Evolutionary conservation across 2,797 vertebrate species (phyloP), one percentile per base, ranked within the genome.

Genomic region (Mico argentatus): DNA sequence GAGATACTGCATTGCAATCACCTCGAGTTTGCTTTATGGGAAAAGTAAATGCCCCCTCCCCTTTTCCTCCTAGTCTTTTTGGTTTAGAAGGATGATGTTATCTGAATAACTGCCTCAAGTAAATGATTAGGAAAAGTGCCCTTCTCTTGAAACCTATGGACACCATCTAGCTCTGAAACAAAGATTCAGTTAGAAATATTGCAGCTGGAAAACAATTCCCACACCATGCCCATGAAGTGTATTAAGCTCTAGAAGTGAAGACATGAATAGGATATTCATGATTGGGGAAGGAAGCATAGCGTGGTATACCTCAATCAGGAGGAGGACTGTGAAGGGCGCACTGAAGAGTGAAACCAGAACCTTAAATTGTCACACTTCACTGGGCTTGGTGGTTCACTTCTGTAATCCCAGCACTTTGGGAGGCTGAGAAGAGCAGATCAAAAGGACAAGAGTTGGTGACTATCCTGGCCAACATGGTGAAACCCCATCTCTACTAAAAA

Each of bases 81-180:
- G 76, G 70, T 80, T 97, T 88, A 30, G 84, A 86, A 84, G 22
- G 88, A 94, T 57, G 57, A 48, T 24, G 0, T 22, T 36, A 72
- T 57, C 8, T 76, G 55, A 94, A 64, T 70, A 94, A 79, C 27
- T 44, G 36, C 36, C 39, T 27, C 44, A 59, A 77, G 75, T 67
- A 84, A 92, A 90, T 52, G 12, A 59, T 76, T 48, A 48, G 52
- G 75, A 55, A n/a, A 79, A 39, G 44, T 44, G 33, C 15, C 55
- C 92, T 90, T 90, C 73, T 85, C 64, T 70, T 44, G 33, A 85
- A 75, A 13, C 48, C 4, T 1, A 33, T 10, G 22, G 39, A 70
- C 19, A 39, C 73, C 27, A 19, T n/a, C 59, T 57, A 83, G 19
- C 61, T 92, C 82, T 30, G 41, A 92, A 59, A 46, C 55, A 67